Evolutionary conservation across 1,140 invertebrate species (phyloP), one percentile per base, ranked within the genome.

Genomic region (Solenopsis fugax): DNA sequence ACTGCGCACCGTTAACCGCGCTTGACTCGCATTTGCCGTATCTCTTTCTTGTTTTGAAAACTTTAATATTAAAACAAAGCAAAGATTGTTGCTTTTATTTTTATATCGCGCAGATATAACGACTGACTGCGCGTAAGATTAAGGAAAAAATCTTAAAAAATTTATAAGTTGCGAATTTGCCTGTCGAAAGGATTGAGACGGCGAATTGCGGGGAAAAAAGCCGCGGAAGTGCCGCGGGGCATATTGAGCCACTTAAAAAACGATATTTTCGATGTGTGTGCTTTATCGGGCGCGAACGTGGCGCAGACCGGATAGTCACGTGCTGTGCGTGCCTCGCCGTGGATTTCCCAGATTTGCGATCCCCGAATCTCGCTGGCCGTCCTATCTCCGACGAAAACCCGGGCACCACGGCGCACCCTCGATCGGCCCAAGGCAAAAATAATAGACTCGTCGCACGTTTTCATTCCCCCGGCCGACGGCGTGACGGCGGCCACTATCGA

Each of bases 261-360:
- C 88, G 91, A 92, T 91, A 91, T 92, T 92, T 69, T 92, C 91
- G 91, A 81, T 92, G 94, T 94, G 94, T 95, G 94, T 95, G 94
- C 93, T 93, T 93, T 95, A 95, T 95, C 95, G 92, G 91, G 52
- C 69, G 75, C 81, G 78, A 73, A 88, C 77, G 67, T 54, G 85
- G 80, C 77, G 89, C 94, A 93, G 93, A 94, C 93, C 71, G 29
- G 62, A 80, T 88, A 89, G 92, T 93, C 93, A 94, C 93, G 93
- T 93, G 92, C 93, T 89, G 94, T 93, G 94, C 94, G 95, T 95
- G 95, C 94, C 91, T 93, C 71, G 90, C 60, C 90, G 91, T 88
- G 90, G 78, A 93, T 95, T 95, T 93, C 93, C 93, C 94, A 95
- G 95, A 95, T 95, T 95, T 95, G 92, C 93, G 89, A 92, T 92